These are phyloP conservation scores for Linnaemya tessellans DNA, from an alignment of 2,888 invertebrate species.

Conservation along the genomic window DNA sequence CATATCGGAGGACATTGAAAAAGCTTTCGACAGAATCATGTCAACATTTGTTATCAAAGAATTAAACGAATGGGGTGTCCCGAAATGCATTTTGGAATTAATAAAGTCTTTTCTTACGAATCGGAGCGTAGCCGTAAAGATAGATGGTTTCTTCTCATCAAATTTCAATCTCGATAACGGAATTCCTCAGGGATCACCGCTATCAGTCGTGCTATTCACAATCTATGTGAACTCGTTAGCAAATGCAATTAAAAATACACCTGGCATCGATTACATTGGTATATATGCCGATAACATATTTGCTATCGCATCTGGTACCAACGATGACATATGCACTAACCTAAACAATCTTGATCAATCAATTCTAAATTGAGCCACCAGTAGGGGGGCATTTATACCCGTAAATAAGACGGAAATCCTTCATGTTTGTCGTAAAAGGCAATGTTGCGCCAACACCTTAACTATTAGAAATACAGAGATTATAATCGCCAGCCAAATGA, in stretches of 20 bases:
- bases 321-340: not conserved
- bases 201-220: not conserved
- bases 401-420: slow-evolving; percentile 10
- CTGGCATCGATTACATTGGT: slow-evolving; percentile 3
- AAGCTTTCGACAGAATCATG: slow-evolving; percentile 9
- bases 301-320: not conserved
- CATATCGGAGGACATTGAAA: no score
- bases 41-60: no score
- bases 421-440: not conserved
- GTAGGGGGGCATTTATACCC: no score
- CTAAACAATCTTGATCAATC: slow-evolving; percentile 1
- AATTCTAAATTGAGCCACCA: no score
- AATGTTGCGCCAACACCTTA: not conserved
- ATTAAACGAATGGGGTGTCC: no score
- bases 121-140: not conserved
- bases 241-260: not conserved
- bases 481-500: slow-evolving; percentile 4
- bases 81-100: not conserved
- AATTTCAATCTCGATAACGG: not conserved
- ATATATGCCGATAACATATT: slow-evolving; percentile 32
- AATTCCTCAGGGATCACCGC: slow-evolving; percentile 31
- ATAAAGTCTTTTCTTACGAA: not conserved
- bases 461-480: slow-evolving; percentile 7
- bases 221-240: slow-evolving; percentile 13
- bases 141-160: slow-evolving; percentile 2